phyloP scores from a whole-genome alignment of 2,888 invertebrate species.

The Adineta ricciae region DNA sequence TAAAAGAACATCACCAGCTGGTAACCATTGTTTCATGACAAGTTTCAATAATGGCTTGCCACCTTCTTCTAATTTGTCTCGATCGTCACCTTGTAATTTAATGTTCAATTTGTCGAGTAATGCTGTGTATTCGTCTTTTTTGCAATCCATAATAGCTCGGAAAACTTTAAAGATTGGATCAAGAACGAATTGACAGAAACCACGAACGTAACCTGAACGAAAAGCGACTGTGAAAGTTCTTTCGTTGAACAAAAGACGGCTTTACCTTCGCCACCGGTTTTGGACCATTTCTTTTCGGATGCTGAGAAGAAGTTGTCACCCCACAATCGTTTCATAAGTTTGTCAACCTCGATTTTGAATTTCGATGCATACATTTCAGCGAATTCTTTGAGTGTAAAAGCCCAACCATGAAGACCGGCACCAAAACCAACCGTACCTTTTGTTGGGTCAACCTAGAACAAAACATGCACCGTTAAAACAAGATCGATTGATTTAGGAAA shows the following conservation, averaged over 20 bases:
- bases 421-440: constrained; percentile 98
- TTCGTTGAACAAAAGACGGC: too few species aligned
- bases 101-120: constrained; percentile 82
- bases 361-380: constrained; percentile 96
- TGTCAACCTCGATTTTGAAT: constrained; percentile 81
- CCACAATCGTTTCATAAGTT: constrained; percentile 87
- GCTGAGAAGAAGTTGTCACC: constrained; percentile 98
- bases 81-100: constrained; percentile 80
- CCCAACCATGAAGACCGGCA: constrained; percentile 98
- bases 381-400: constrained; percentile 98
- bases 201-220: constrained; percentile 55
- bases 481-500: too few species aligned
- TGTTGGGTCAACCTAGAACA: constrained; percentile 67
- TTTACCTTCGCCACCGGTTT: constrained; percentile 50
- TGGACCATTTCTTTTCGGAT: constrained; percentile 94
- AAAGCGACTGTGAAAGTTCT: too few species aligned
- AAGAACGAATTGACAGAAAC: constrained; percentile 96
- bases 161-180: constrained; percentile 97
- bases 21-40: constrained; percentile 97
- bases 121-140: constrained; percentile 71
- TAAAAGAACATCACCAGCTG: constrained; percentile 95
- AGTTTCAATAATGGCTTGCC: constrained; percentile 90
- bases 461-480: too few species aligned
- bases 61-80: constrained; percentile 65
- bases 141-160: constrained; percentile 78